phyloP scores from a whole-genome alignment of 2,888 invertebrate species.

The Globia sparganii region DNA sequence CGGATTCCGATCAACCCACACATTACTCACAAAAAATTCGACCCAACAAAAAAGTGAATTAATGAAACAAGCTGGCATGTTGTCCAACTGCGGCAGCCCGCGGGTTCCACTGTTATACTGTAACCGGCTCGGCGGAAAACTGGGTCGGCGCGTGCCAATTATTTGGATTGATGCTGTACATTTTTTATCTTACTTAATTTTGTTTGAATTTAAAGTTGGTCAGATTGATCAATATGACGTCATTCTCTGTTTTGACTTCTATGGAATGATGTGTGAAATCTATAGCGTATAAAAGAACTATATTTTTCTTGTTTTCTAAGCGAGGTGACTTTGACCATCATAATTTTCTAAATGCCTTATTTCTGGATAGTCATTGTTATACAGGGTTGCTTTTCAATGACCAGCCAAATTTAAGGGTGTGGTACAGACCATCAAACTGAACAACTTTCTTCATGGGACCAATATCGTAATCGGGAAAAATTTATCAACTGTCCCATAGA shows the following conservation, averaged over 20 bases:
- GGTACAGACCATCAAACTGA: no score
- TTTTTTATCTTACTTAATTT: slow-evolving; percentile 43
- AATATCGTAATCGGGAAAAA: no score
- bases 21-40: slow-evolving; percentile 18
- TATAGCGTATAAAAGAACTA: no score
- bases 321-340: not conserved
- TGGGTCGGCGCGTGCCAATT: slow-evolving; percentile 52
- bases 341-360: not conserved
- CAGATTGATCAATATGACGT: not conserved
- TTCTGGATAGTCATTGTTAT: not conserved
- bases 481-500: no score
- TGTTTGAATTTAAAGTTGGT: slow-evolving; percentile 33
- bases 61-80: slow-evolving; percentile 44
- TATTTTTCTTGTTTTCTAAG: not conserved
- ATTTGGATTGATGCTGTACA: slow-evolving; percentile 39
- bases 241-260: not conserved
- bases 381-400: no score
- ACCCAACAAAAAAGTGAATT: slow-evolving; percentile 57
- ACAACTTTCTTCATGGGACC: no score
- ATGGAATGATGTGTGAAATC: not conserved
- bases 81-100: slow-evolving; percentile 23
- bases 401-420: no score
- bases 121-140: slow-evolving; percentile 17
- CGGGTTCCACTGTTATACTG: not conserved
- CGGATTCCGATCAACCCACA: not conserved